phyloP scores from a whole-genome alignment of 2,888 invertebrate species.

The Eupithecia tripunctaria region DNA sequence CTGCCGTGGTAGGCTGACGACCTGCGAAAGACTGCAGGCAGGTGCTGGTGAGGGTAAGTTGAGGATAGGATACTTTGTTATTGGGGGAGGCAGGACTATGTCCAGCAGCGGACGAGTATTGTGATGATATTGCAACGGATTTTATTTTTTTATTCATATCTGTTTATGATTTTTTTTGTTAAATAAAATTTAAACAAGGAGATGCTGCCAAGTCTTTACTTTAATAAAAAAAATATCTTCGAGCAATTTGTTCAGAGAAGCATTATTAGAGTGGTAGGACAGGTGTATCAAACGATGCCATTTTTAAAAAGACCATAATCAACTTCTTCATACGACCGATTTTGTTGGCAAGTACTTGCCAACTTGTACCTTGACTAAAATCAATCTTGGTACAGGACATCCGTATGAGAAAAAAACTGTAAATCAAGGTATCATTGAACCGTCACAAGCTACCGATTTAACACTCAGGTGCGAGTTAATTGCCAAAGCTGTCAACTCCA shows the following conservation, averaged over 20 bases:
- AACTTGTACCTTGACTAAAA: background rate
- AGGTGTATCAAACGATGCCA: too few species aligned
- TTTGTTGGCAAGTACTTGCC: too few species aligned
- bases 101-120: background rate
- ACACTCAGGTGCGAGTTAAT: conserved; percentile 42
- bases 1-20: too few species aligned
- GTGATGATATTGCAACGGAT: background rate
- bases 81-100: background rate
- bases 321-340: background rate
- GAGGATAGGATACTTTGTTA: background rate
- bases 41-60: background rate
- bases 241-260: background rate
- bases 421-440: conserved; percentile 25
- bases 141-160: too few species aligned
- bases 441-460: conserved; percentile 33
- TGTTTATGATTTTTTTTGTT: too few species aligned
- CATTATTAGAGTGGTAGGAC: background rate
- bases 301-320: too few species aligned
- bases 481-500: conserved; percentile 42
- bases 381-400: conserved; percentile 17
- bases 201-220: too few species aligned
- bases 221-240: background rate
- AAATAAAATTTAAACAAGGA: too few species aligned
- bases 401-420: conserved; percentile 10
- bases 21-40: too few species aligned